A percentile compares a stretch with the other conserved stretches of the same genome.
These are phyloP conservation scores for Peromyscus nudipes DNA, from an alignment of 2,797 vertebrate genomes.

Conservation along the genomic window DNA sequence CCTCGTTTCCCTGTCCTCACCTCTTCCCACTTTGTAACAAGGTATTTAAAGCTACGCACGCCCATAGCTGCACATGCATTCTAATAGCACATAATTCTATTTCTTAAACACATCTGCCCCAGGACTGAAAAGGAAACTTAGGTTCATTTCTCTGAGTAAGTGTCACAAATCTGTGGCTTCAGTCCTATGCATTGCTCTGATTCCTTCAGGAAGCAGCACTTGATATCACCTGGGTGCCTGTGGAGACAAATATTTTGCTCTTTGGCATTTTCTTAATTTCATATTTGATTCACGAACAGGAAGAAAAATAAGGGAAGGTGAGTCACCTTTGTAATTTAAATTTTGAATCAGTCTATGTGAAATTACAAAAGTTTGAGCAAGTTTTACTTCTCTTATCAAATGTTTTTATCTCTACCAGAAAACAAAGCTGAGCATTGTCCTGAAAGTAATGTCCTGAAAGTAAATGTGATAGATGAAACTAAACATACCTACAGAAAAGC, in stretches of 20 bases:
- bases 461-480: neutral
- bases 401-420: constrained; percentile 20
- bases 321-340: neutral
- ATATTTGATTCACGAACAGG: neutral
- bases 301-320: neutral
- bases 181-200: neutral
- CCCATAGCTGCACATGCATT: neutral
- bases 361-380: constrained; percentile 59
- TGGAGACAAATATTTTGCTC: neutral
- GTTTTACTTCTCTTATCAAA: neutral
- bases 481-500: neutral
- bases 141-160: constrained; percentile 18
- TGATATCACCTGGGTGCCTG: neutral
- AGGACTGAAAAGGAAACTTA: neutral
- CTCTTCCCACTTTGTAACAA: neutral
- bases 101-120: neutral
- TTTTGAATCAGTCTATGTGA: constrained; percentile 15
- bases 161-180: neutral
- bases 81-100: neutral
- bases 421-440: neutral
- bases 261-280: neutral
- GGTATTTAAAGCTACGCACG: neutral
- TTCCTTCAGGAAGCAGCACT: constrained; percentile 16
- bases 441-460: constrained; percentile 6
- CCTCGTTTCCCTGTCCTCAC: neutral